phyloP scores from a whole-genome alignment of 2,797 vertebrate species.

The Notolabrus celidotus region DNA sequence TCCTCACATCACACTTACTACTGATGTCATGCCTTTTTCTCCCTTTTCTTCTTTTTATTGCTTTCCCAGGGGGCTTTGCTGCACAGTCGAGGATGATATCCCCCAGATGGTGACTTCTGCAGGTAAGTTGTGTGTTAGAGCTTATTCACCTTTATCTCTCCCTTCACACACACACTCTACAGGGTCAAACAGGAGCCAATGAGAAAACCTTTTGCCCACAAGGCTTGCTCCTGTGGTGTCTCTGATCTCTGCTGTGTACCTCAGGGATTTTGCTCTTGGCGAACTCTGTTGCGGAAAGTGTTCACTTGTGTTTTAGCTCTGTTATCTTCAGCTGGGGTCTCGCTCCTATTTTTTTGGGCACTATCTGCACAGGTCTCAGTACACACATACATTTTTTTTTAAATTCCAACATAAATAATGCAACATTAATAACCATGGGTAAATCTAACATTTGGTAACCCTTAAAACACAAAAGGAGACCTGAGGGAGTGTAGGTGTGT shows the following conservation, averaged over 20 bases:
- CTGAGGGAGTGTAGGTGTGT: background rate
- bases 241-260: conserved; percentile 41
- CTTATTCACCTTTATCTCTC: background rate
- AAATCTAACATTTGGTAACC: conserved; percentile 5
- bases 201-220: conserved; percentile 21
- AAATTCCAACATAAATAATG: background rate
- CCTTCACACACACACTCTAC: background rate
- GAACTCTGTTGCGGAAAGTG: conserved; percentile 18
- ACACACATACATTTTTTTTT: background rate
- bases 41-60: background rate
- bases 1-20: conserved; percentile 29
- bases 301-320: conserved; percentile 21
- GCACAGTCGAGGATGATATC: conserved; percentile 47
- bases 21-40: conserved; percentile 46
- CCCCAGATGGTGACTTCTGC: conserved; percentile 65
- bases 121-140: conserved; percentile 55
- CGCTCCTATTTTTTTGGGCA: conserved; percentile 7
- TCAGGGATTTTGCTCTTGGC: conserved; percentile 24
- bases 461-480: conserved; percentile 11
- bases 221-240: conserved; percentile 16
- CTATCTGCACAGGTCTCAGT: conserved; percentile 8
- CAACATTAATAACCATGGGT: conserved; percentile 15
- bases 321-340: conserved; percentile 10
- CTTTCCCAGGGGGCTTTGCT: conserved; percentile 63
- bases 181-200: conserved; percentile 1